Base-by-base conservation (phyloP, 2,797 vertebrate genomes). In the Eulemur albifrons region DNA sequence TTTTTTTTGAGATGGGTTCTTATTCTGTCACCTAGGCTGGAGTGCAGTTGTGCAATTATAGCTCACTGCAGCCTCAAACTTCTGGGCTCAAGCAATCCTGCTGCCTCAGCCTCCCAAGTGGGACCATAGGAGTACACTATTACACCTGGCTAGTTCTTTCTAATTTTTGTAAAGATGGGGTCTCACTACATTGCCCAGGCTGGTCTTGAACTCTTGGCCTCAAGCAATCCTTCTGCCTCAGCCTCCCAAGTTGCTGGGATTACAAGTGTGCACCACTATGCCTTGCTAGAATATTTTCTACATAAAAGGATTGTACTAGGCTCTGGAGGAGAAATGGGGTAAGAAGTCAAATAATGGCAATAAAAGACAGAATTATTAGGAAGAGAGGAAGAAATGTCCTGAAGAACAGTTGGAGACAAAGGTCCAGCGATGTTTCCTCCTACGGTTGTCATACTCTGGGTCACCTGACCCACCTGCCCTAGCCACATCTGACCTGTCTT, bases 371-470 rank as follows among this genome's bases (percentile, higher is more conserved):
- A 77, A 61, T 5, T 5, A 21, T 23, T 4, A 50, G 2, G 2
- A 57, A 1, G 4, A 52, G 17, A 75, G 73, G 35, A 94, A 15
- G n/a, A 75, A 52, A 54, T 8, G 14, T 7, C 57, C 2, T 25
- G 5, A 43, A 50, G 48, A 89, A 72, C 0, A 43, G 54, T 32
- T 27, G 13, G 45, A 87, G 57, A 50, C 18, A 3, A 32, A 14
- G 35, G 35, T 30, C 25, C 67, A 63, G 17, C 38, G 45, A 48
- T 2, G 45, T 12, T 35, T 69, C 50, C 35, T 52, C 59, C 65
- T 1, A 0, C 2, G n/a, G 30, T 11, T 79, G 38, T 7, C 43
- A 2, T 1, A 4, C 14, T 84, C 38, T 38, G 50, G 30, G 17
- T 30, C 88, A 87, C 0, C n/a, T 67, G 76, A 84, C 79, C 35